phyloP scores from a whole-genome alignment of 2,797 vertebrate species.

The Melanotaenia pygmaea region DNA sequence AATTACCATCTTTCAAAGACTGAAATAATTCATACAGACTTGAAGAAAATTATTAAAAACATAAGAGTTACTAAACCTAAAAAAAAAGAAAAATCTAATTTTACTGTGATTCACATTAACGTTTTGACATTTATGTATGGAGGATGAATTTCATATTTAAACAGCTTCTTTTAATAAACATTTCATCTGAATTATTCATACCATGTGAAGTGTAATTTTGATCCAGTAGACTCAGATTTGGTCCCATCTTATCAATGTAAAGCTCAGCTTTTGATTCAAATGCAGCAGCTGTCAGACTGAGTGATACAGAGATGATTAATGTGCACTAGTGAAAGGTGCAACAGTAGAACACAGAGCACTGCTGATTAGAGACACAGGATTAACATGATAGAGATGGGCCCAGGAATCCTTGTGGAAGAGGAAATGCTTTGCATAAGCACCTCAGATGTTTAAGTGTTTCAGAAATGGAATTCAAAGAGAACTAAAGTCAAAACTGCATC shows the following conservation, averaged over 20 bases:
- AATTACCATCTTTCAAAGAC: no score
- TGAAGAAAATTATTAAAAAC: no score
- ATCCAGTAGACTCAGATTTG: background rate
- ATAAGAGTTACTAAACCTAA: no score
- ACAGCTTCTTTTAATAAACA: no score
- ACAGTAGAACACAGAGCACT: background rate
- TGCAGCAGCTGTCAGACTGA: slow-evolving; percentile 10
- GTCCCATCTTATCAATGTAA: background rate
- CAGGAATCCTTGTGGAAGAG: background rate
- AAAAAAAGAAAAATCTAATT: no score
- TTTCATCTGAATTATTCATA: no score
- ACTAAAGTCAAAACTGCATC: background rate
- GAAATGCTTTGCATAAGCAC: background rate
- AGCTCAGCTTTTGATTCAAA: background rate
- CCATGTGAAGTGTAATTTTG: background rate
- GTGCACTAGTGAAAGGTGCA: slow-evolving; percentile 19
- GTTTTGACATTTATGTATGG: no score
- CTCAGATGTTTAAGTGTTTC: background rate
- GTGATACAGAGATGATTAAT: slow-evolving; percentile 52
- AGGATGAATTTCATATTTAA: no score
- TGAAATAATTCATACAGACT: no score
- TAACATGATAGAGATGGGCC: slow-evolving; percentile 15
- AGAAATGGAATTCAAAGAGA: background rate
- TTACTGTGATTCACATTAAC: no score
- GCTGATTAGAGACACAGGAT: slow-evolving; percentile 24